Evolutionary conservation across 2,888 invertebrate genomes (phyloP).

Genomic region (Drosophila nr. perissopoda): DNA sequence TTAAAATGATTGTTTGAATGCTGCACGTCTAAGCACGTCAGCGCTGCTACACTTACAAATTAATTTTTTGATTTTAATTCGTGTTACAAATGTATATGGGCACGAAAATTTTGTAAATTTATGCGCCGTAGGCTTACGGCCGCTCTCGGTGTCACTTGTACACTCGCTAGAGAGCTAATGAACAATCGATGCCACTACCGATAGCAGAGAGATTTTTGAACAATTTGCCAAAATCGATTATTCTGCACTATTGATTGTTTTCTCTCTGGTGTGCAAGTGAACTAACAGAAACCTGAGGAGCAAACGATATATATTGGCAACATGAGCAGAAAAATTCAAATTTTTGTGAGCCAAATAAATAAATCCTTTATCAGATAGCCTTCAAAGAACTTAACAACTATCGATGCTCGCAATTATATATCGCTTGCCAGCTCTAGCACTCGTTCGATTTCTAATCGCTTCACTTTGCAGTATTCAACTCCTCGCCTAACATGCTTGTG

Average conservation of each 20-base stretch:
- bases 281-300: neutral
- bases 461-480: slow-evolving; percentile 5
- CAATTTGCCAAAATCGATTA: neutral
- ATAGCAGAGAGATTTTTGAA: neutral
- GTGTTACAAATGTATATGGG: slow-evolving; percentile 39
- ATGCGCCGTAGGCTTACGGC: slow-evolving; percentile 58
- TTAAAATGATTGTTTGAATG: slow-evolving; percentile 20
- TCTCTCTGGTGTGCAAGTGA: neutral
- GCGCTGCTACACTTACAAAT: slow-evolving; percentile 39
- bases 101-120: slow-evolving; percentile 48
- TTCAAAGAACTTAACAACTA: neutral
- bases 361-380: neutral
- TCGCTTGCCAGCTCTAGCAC: neutral
- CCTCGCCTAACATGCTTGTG: slow-evolving; percentile 32
- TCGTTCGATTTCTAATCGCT: neutral
- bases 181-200: slow-evolving; percentile 2
- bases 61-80: slow-evolving; percentile 27
- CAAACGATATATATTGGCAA: neutral
- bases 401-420: neutral
- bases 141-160: slow-evolving; percentile 44
- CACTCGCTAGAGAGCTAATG: slow-evolving; percentile 23
- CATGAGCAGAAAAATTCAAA: too few relatives aligned
- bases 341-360: neutral
- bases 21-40: slow-evolving; percentile 25
- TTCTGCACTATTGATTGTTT: neutral